These are phyloP conservation scores for Drosophila aldrichi DNA, from an alignment of 2,888 invertebrate genomes.

Conservation along the genomic window DNA sequence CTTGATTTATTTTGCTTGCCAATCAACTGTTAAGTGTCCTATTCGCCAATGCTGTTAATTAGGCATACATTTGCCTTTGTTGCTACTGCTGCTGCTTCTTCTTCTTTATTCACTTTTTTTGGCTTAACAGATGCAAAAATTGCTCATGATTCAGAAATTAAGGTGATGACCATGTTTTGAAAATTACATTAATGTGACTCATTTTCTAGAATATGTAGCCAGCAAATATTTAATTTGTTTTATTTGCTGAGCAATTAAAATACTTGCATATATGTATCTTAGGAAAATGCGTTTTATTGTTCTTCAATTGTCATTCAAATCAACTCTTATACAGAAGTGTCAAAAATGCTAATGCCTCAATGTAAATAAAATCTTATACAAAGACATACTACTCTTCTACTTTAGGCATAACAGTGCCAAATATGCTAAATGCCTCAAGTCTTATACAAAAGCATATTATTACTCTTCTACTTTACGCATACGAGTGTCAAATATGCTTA, in stretches of 20 bases:
- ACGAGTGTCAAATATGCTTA: background rate
- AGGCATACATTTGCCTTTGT: slow-evolving; percentile 18
- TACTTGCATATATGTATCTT: background rate
- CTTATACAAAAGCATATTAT: background rate
- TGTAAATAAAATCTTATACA: background rate
- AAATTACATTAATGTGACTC: background rate
- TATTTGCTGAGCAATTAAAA: background rate
- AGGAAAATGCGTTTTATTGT: too few relatives aligned
- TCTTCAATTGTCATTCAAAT: too few relatives aligned
- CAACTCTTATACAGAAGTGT: too few relatives aligned
- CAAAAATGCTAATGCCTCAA: too few relatives aligned
- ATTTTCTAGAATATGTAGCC: background rate
- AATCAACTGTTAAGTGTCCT: slow-evolving; percentile 48
- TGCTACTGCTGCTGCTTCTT: background rate
- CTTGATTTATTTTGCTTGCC: slow-evolving; percentile 52
- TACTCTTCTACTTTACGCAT: background rate
- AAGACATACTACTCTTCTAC: background rate
- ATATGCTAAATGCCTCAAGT: too few relatives aligned
- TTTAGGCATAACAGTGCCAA: background rate
- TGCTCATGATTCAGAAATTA: slow-evolving; percentile 3
- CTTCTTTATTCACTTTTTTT: background rate
- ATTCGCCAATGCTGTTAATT: slow-evolving; percentile 32
- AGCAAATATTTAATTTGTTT: background rate
- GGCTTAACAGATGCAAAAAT: background rate
- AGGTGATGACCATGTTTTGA: background rate